These are phyloP conservation scores for Lathamus discolor DNA, from an alignment of 2,113 vertebrate genomes.

Conservation along the genomic window DNA sequence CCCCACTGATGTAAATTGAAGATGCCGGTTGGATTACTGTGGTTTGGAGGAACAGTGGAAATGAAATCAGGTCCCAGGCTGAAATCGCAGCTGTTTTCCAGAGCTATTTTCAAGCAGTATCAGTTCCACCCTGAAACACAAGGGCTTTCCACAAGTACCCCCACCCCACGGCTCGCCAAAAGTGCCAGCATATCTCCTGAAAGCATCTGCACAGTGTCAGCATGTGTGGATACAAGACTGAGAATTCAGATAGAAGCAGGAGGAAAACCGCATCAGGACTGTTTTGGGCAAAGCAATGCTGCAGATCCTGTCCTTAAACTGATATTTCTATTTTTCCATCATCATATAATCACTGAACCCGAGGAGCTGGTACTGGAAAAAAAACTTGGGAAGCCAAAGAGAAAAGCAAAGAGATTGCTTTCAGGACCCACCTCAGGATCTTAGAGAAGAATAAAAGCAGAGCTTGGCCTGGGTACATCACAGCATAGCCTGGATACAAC, in stretches of 20 bases:
- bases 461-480: neutral
- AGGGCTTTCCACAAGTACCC: neutral
- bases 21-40: neutral
- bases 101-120: neutral
- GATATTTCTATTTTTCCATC: neutral
- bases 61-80: neutral
- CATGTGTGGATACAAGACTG: neutral
- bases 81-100: neutral
- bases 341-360: rapidly evolving
- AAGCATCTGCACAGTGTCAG: neutral
- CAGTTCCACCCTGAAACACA: neutral
- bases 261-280: neutral
- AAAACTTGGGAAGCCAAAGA: neutral
- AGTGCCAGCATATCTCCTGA: neutral
- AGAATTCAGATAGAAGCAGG: neutral
- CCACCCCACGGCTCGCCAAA: neutral
- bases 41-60: neutral
- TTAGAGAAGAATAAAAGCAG: neutral
- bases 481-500: neutral
- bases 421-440: neutral
- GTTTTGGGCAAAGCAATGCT: rapidly evolving
- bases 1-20: neutral
- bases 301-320: neutral
- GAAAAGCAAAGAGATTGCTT: neutral
- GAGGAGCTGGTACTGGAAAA: neutral